Conservation (phyloP, 2,888 invertebrate species). For the Mechanitis mazaeus region DNA sequence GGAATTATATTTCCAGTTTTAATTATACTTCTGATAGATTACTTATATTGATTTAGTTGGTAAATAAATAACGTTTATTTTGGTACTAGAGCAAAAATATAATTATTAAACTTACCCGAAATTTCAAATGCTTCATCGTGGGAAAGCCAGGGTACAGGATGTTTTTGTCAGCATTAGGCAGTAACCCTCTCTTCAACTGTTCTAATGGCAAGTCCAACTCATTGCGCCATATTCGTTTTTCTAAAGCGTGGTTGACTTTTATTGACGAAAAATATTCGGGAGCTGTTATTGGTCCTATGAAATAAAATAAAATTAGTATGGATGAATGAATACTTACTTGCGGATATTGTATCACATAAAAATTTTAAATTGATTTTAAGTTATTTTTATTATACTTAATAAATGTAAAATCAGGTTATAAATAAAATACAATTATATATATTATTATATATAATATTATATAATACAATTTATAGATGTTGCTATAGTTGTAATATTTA, state of each 20-base stretch:
- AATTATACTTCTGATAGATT: neutral
- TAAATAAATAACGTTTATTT: neutral
- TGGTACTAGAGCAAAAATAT: neutral
- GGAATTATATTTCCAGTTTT: conserved; percentile 26
- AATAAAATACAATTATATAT: no score
- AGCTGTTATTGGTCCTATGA: conserved; percentile 59
- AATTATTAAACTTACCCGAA: conserved; percentile 76
- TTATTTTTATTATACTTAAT: no score
- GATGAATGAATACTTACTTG: no score
- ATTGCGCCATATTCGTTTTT: conserved; percentile 67
- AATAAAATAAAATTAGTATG: neutral
- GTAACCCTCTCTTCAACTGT: conserved; percentile 81
- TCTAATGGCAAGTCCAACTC: conserved; percentile 77
- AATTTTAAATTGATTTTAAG: no score
- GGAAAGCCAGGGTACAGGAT: conserved; percentile 94
- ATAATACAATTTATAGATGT: no score
- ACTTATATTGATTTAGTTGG: no score
- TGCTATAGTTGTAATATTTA: no score
- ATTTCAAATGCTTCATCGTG: conserved; percentile 89
- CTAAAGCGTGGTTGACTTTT: conserved; percentile 74
- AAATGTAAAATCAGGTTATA: no score
- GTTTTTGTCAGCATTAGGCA: conserved; percentile 80
- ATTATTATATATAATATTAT: no score
- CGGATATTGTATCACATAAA: no score
- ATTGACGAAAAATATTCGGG: conserved; percentile 80